Percentiles rank a stretch among this genome's conserved stretches.
Conservation (phyloP, 2,113 vertebrate genomes). For the Galemys pyrenaicus region DNA sequence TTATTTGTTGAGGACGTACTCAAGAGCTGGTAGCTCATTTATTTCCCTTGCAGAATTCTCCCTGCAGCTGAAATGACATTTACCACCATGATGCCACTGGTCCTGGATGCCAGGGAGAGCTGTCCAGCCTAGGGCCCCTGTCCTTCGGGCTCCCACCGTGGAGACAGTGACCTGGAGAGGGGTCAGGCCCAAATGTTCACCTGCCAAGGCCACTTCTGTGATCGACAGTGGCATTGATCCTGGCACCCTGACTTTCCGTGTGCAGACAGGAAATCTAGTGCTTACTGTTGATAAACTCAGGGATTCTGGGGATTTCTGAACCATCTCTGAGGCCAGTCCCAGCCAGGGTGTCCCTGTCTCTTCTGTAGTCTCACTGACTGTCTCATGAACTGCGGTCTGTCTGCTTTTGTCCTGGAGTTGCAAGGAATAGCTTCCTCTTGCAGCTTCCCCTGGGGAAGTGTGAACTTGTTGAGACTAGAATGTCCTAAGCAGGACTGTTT, state of each 20-base stretch:
- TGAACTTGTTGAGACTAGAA: neutral
- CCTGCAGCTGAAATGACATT: neutral
- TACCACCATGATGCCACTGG: neutral
- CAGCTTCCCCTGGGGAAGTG: neutral
- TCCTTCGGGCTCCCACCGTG: neutral
- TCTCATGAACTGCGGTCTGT: neutral
- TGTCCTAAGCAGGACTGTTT: neutral
- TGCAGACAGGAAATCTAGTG: neutral
- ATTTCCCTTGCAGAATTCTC: neutral
- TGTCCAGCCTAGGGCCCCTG: neutral
- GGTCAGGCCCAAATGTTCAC: neutral
- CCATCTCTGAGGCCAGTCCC: neutral
- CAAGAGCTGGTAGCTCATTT: neutral
- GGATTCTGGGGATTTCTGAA: neutral
- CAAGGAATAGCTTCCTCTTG: neutral
- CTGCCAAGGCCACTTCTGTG: neutral
- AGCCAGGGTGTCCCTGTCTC: neutral
- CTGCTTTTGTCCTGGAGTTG: neutral
- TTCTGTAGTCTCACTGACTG: neutral
- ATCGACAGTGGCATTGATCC: neutral
- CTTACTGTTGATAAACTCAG: neutral
- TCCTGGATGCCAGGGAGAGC: neutral
- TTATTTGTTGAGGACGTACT: constrained; percentile 17
- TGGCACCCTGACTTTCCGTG: neutral
- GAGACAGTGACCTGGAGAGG: neutral